phyloP scores from a whole-genome alignment of 2,888 invertebrate species.

The Sinodicranocentrus sp. region DNA sequence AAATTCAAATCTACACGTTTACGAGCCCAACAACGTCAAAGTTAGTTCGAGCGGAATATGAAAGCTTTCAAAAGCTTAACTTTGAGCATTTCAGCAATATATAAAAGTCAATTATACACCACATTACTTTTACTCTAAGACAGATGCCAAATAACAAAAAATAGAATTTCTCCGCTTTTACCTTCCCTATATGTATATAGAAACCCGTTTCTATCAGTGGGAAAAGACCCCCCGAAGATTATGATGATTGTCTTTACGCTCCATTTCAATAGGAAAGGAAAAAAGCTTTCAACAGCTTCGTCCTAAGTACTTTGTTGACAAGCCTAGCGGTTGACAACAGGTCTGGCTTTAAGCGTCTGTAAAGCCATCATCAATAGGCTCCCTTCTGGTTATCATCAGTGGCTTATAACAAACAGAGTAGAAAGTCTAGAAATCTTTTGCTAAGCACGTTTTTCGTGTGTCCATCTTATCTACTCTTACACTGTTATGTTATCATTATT shows the following conservation, averaged over 20 bases:
- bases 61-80: too few species aligned
- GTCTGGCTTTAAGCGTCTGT: too few species aligned
- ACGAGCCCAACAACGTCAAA: not conserved
- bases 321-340: too few species aligned
- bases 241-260: conserved; percentile 51
- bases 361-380: conserved; percentile 15
- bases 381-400: conserved; percentile 1
- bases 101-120: too few species aligned
- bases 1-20: not conserved
- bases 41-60: too few species aligned
- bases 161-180: conserved; percentile 25
- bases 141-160: conserved; percentile 15
- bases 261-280: conserved; percentile 49
- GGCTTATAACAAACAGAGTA: not conserved
- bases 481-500: too few species aligned
- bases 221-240: conserved; percentile 24
- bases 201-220: not conserved
- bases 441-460: conserved; percentile 39
- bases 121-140: too few species aligned
- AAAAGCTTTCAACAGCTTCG: conserved; percentile 23
- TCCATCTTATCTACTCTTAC: conserved; percentile 15
- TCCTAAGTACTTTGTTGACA: not conserved
- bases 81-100: too few species aligned
- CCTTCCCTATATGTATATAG: not conserved
- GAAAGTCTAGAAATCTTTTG: conserved; percentile 23